A percentile compares a stretch with the other conserved stretches of the same genome.
phyloP scores from a whole-genome alignment of 2,113 vertebrate species.

The Protobothrops mucrosquamatus region DNA sequence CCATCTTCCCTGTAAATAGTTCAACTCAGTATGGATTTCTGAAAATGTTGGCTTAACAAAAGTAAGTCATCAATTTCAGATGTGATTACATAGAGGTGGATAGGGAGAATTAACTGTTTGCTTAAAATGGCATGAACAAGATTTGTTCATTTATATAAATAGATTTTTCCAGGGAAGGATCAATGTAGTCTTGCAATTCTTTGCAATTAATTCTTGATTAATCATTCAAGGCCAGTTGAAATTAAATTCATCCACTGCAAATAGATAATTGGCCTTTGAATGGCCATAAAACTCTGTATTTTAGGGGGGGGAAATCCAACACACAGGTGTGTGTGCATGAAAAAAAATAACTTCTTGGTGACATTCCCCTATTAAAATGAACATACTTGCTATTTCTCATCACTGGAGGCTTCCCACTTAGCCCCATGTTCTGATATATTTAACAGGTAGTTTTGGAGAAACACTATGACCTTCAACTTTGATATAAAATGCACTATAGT shows the following conservation, averaged over 20 bases:
- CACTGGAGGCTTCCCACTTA: not conserved
- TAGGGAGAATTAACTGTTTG: not conserved
- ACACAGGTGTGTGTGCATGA: not conserved
- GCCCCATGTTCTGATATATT: not conserved
- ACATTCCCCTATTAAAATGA: not conserved
- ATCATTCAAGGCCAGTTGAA: not conserved
- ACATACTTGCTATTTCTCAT: not conserved
- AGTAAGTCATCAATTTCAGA: not conserved
- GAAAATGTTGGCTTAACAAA: not conserved
- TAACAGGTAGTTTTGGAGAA: not conserved
- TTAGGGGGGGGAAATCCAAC: not conserved
- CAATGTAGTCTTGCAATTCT: no score
- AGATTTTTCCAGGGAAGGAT: not conserved
- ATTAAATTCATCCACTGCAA: not conserved
- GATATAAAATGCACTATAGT: not conserved
- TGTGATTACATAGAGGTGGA: not conserved
- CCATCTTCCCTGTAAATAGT: not conserved
- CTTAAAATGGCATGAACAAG: not conserved
- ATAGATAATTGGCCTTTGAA: not conserved
- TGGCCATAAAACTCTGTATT: not conserved
- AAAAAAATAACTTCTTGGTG: slow-evolving; percentile 1
- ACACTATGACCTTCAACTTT: not conserved
- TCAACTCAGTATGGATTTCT: not conserved
- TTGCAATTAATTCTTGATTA: not conserved
- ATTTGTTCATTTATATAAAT: not conserved